These are phyloP conservation scores for Umimayanthus chanpuru DNA, from an alignment of 92 coral and sea anemone species.

Conservation along the genomic window DNA sequence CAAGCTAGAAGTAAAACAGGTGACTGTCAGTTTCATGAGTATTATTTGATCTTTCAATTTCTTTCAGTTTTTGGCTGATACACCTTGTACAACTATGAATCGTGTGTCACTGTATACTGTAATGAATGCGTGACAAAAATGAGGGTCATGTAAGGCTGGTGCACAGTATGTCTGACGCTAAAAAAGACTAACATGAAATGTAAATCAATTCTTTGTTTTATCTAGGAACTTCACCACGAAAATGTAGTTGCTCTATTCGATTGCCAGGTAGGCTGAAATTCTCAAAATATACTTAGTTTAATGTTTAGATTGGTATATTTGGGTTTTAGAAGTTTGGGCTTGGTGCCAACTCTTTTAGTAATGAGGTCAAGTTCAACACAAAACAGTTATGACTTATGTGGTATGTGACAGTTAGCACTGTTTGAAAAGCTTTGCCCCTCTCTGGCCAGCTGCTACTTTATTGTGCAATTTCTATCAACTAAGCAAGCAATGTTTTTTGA, in stretches of 20 bases:
- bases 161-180: neutral
- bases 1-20: neutral
- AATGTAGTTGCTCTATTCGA: slow-evolving; percentile 93
- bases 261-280: slow-evolving; percentile 73
- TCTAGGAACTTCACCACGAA: slow-evolving; percentile 93
- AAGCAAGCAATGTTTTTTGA: no score
- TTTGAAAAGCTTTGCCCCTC: no score
- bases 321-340: neutral
- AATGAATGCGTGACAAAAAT: neutral
- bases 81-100: no score
- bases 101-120: no score
- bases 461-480: no score
- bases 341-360: neutral
- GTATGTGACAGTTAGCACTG: no score
- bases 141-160: neutral
- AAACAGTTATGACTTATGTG: no score
- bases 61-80: no score
- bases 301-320: no score
- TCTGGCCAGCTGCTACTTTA: no score
- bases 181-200: neutral
- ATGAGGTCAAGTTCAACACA: neutral
- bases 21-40: neutral
- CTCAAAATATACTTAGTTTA: neutral
- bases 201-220: neutral
- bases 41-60: neutral